A percentile compares a stretch with the other conserved stretches of the same genome.
Conservation (phyloP, 2,113 vertebrate species). For the Pomatostomus ruficeps region DNA sequence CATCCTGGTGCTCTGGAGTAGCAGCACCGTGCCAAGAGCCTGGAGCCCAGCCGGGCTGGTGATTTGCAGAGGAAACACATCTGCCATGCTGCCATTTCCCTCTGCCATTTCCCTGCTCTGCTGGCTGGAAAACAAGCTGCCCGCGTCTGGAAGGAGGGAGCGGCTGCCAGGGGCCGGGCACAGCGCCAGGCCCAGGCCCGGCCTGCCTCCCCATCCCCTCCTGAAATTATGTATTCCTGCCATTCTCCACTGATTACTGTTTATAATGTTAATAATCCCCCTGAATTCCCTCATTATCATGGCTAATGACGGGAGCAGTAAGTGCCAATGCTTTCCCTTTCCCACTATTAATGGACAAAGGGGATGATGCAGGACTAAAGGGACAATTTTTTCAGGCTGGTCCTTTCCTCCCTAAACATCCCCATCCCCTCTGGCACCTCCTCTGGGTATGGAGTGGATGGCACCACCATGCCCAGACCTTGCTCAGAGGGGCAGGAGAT, state of each 20-base stretch:
- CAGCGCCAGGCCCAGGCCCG: rapidly evolving
- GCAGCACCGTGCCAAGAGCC: rapidly evolving
- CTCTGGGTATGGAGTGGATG: rapidly evolving
- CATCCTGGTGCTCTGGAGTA: rapidly evolving
- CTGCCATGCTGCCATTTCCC: background rate
- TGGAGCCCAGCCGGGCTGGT: background rate
- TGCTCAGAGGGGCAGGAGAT: background rate
- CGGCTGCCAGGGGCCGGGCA: background rate
- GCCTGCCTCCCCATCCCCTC: background rate
- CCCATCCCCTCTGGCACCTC: background rate
- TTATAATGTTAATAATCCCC: constrained; percentile 8
- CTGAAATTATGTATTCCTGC: background rate
- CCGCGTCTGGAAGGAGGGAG: background rate
- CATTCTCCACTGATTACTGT: background rate
- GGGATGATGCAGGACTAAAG: background rate
- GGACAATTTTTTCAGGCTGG: background rate
- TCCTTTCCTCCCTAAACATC: background rate
- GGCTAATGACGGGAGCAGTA: background rate
- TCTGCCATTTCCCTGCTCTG: background rate
- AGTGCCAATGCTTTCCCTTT: background rate
- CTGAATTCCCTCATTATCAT: constrained; percentile 5
- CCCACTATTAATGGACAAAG: background rate
- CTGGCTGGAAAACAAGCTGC: background rate
- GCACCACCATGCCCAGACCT: background rate
- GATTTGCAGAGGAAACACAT: background rate